Conservation (phyloP, 2,113 vertebrate species). For the Rhinogobius similis region DNA sequence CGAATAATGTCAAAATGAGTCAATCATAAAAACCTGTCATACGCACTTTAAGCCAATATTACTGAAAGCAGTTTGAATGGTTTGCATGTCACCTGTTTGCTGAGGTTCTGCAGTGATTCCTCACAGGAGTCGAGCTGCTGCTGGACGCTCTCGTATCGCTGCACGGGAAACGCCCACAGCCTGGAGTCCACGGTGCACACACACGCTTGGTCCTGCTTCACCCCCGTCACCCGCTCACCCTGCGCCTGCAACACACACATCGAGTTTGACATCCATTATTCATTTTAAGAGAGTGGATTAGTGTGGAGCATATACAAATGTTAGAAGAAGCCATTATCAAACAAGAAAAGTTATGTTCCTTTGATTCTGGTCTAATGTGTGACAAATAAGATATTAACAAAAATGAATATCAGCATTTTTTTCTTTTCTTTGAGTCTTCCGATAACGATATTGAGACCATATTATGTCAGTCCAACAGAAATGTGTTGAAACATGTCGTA, state of each 20-base stretch:
- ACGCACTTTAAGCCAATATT: too few species aligned
- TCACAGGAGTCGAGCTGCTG: conserved; percentile 54
- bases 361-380: too few species aligned
- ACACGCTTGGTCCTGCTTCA: conserved; percentile 29
- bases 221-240: conserved; percentile 44
- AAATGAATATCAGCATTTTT: too few species aligned
- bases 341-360: not conserved
- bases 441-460: too few species aligned
- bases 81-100: conserved; percentile 49
- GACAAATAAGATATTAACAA: too few species aligned
- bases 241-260: not conserved
- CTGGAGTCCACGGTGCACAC: conserved; percentile 59
- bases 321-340: too few species aligned
- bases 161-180: conserved; percentile 65
- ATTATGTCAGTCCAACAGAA: too few species aligned
- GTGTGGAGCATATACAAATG: too few species aligned
- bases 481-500: too few species aligned
- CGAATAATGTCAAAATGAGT: too few species aligned
- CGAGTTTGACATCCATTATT: not conserved
- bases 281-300: not conserved
- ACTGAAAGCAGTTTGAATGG: not conserved
- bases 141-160: conserved; percentile 45
- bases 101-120: conserved; percentile 32
- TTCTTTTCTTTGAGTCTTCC: too few species aligned
- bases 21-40: too few species aligned